Percentiles rank a stretch among this genome's conserved stretches.
phyloP scores from a whole-genome alignment of 2,113 vertebrate genomes.

The Peromyscus californicus region DNA sequence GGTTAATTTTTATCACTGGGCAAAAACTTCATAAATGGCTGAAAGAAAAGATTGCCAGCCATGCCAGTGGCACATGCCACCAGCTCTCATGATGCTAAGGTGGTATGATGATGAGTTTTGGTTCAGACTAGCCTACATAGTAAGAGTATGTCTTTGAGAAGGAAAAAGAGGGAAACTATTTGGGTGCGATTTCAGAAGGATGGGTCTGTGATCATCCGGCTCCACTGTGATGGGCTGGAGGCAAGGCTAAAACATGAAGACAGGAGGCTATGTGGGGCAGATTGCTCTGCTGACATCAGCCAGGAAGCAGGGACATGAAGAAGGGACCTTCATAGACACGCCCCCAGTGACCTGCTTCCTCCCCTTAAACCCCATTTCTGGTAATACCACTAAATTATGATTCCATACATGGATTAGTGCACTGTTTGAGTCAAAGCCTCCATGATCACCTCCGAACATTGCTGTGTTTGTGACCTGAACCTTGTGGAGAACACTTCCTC shows the following conservation, averaged over 20 bases:
- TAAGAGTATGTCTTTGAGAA: not conserved
- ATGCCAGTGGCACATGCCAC: not conserved
- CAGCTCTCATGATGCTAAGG: not conserved
- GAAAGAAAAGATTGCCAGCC: not conserved
- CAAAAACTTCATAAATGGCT: not conserved
- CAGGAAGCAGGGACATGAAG: not conserved
- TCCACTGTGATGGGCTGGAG: too few species aligned
- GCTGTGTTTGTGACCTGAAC: not conserved
- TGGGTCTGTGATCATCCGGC: too few species aligned
- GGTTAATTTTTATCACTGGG: not conserved
- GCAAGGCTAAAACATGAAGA: not conserved
- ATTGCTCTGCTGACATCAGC: not conserved
- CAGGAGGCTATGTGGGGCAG: not conserved
- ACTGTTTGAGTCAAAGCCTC: not conserved
- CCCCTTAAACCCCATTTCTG: too few species aligned
- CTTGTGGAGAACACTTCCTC: not conserved
- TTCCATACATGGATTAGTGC: too few species aligned
- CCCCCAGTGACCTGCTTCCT: not conserved
- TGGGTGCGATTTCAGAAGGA: not conserved
- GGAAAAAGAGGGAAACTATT: not conserved
- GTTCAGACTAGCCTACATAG: not conserved
- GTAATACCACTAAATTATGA: not conserved
- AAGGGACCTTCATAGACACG: not conserved
- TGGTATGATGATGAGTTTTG: not conserved
- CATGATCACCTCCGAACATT: not conserved